phyloP scores from a whole-genome alignment of 2,888 invertebrate genomes.

The Orthosia cruda region DNA sequence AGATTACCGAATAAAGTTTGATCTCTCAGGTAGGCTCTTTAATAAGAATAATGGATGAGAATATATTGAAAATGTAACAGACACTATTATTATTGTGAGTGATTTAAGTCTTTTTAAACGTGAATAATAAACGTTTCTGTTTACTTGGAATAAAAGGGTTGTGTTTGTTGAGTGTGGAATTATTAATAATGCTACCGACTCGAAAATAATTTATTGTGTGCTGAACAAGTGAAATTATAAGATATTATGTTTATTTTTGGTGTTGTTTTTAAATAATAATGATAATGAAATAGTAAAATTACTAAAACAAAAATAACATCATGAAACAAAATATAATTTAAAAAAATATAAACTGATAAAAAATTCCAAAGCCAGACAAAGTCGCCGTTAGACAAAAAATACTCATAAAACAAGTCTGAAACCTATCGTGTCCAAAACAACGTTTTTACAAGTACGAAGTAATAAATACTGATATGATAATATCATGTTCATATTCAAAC shows the following conservation, averaged over 20 bases:
- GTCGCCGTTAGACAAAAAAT: neutral
- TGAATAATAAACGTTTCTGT: constrained; percentile 10
- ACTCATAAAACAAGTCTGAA: neutral
- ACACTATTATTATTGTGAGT: neutral
- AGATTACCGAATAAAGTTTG: constrained; percentile 65
- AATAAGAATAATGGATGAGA: constrained; percentile 42
- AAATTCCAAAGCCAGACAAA: constrained; percentile 24
- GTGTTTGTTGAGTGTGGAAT: constrained; percentile 7
- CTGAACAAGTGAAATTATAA: constrained; percentile 3
- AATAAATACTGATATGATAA: constrained; percentile 69
- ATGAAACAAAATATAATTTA: neutral
- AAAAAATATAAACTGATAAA: neutral
- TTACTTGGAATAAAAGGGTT: constrained; percentile 8
- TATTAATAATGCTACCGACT: neutral
- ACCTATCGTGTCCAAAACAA: constrained; percentile 31
- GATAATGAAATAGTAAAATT: accelerated
- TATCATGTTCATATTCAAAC: constrained; percentile 62
- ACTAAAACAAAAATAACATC: neutral
- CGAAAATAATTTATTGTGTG: neutral
- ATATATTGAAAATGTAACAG: constrained; percentile 12
- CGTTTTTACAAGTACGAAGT: constrained; percentile 47
- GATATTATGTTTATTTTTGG: neutral
- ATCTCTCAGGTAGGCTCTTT: constrained; percentile 42
- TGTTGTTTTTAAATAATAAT: neutral
- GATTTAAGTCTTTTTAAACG: neutral